A percentile compares a stretch with the other conserved stretches of the same genome.
Conservation (phyloP, 2,113 vertebrate species). For the Felis chaus region DNA sequence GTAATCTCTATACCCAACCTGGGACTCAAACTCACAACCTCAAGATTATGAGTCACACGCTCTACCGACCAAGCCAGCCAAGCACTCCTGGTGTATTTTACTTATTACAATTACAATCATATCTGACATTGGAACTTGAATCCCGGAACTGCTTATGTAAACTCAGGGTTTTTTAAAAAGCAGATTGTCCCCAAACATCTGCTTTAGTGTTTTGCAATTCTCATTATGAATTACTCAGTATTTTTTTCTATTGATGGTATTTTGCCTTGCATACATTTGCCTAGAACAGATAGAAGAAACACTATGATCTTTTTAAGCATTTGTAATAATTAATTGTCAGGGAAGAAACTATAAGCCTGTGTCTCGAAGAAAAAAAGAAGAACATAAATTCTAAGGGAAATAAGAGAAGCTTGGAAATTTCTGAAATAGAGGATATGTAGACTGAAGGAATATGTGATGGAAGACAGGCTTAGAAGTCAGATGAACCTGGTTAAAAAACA, state of each 20-base stretch:
- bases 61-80: background rate
- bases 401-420: background rate
- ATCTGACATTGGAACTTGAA: background rate
- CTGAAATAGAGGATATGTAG: background rate
- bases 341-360: background rate
- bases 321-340: constrained; percentile 20
- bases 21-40: background rate
- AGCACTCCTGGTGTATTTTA: background rate
- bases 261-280: background rate
- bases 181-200: background rate
- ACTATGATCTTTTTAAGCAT: background rate
- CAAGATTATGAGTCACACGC: background rate
- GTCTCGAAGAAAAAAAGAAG: background rate
- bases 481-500: background rate
- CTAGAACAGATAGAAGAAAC: background rate
- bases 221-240: background rate
- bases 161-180: background rate
- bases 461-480: background rate
- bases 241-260: background rate
- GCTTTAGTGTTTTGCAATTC: background rate
- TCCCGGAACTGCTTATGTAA: background rate
- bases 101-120: background rate
- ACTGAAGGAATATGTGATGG: background rate
- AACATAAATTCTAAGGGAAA: background rate
- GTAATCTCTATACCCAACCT: background rate